Conservation (phyloP, 2,797 vertebrate species). For the Mus spretus region DNA sequence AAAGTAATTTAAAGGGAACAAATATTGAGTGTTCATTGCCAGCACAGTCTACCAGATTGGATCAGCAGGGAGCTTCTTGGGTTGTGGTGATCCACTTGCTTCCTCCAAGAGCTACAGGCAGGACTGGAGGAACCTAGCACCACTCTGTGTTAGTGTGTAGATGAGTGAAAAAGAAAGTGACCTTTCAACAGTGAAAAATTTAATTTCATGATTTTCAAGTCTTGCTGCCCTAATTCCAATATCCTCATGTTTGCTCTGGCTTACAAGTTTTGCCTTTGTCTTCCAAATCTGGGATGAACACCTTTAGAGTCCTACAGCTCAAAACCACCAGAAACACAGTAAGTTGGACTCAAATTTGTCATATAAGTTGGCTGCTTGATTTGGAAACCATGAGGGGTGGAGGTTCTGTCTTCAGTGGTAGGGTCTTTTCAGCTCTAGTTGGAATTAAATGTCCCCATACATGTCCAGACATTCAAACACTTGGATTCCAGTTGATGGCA, state of each 20-base stretch:
- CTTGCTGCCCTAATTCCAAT: background rate
- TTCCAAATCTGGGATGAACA: too few species aligned
- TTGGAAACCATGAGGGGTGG: background rate
- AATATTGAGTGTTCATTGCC: slow-evolving; percentile 69
- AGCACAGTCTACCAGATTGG: background rate
- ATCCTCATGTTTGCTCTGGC: background rate
- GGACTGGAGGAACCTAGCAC: background rate
- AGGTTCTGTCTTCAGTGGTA: rapidly evolving
- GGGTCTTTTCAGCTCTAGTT: background rate
- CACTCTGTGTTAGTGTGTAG: background rate
- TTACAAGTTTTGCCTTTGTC: too few species aligned
- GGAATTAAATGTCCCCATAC: background rate
- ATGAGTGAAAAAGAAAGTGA: background rate
- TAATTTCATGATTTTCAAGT: background rate
- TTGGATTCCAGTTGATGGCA: background rate
- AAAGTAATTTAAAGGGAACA: slow-evolving; percentile 67
- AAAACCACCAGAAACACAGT: background rate
- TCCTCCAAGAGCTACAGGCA: background rate
- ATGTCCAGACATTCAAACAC: background rate
- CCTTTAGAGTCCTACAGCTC: too few species aligned
- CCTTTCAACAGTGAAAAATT: background rate
- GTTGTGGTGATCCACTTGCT: rapidly evolving
- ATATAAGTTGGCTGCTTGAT: background rate
- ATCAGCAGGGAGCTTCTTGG: background rate
- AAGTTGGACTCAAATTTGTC: background rate